These are phyloP conservation scores for Colletes latitarsis DNA, from an alignment of 1,140 invertebrate species.

Conservation along the genomic window DNA sequence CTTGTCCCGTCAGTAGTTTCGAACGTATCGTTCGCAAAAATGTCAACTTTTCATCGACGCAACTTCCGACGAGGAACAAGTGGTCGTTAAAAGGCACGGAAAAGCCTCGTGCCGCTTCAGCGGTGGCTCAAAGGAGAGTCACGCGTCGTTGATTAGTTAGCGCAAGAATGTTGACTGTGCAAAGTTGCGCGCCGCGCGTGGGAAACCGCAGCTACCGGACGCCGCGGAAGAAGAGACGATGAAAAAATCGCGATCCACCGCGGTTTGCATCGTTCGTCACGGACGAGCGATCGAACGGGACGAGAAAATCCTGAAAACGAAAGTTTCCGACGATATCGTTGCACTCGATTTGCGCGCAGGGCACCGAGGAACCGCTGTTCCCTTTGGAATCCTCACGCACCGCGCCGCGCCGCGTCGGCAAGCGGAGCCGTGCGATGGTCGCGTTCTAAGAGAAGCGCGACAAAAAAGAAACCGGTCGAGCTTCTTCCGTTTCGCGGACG, in stretches of 20 bases:
- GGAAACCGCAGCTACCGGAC: constrained; percentile 16
- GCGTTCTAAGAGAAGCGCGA: constrained; percentile 26
- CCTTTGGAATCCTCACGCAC: background rate
- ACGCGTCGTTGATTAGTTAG: constrained; percentile 45
- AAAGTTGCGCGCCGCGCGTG: constrained; percentile 26
- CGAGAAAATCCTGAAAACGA: constrained; percentile 21
- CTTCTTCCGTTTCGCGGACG: constrained; percentile 47
- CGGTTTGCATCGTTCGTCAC: constrained; percentile 2
- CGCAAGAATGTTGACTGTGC: constrained; percentile 43
- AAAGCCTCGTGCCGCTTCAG: background rate
- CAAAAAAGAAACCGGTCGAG: constrained; percentile 55
- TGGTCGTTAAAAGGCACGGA: background rate
- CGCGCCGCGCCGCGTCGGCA: background rate
- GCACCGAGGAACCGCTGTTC: background rate
- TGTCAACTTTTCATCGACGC: background rate
- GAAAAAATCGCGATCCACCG: constrained; percentile 6
- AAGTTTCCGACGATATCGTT: background rate
- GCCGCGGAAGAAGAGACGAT: background rate
- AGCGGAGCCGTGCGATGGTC: constrained; percentile 13
- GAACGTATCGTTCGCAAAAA: too few relatives aligned
- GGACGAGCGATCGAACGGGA: background rate
- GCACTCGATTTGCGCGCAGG: background rate
- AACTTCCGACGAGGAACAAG: background rate
- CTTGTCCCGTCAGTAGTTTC: too few relatives aligned
- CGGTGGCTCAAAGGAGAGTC: constrained; percentile 33